Evolutionary conservation across 1,140 invertebrate genomes (phyloP).

Genomic region (Leptinotarsa undecemlineata): DNA sequence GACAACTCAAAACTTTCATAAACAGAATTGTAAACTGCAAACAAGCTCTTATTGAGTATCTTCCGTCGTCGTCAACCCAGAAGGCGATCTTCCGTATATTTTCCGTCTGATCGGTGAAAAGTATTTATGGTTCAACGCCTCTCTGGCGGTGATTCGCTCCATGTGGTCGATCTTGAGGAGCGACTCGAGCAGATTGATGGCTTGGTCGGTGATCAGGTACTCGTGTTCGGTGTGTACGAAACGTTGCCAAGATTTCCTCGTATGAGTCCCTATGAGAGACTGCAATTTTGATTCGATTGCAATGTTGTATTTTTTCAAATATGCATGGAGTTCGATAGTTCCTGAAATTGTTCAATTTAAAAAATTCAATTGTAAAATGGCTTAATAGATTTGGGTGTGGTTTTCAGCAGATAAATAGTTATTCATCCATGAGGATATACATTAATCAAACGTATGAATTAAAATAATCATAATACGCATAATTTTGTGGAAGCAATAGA

Average conservation of each 20-base stretch:
- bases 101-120: constrained; percentile 60
- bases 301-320: constrained; percentile 99
- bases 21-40: too few species aligned
- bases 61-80: background rate
- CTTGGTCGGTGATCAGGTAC: constrained; percentile 95
- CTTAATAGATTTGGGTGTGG: too few species aligned
- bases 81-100: constrained; percentile 1
- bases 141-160: constrained; percentile 94
- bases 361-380: too few species aligned
- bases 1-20: too few species aligned
- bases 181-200: constrained; percentile 97
- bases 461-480: too few species aligned
- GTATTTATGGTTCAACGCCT: constrained; percentile 99
- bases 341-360: constrained; percentile 25
- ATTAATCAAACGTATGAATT: too few species aligned
- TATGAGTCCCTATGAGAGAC: constrained; percentile 96
- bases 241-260: constrained; percentile 97
- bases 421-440: too few species aligned
- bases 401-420: too few species aligned
- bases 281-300: constrained; percentile 95
- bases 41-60: too few species aligned
- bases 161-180: constrained; percentile 97
- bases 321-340: constrained; percentile 96
- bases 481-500: too few species aligned
- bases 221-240: constrained; percentile 99